Evolutionary conservation across 2,888 invertebrate species (phyloP).

Genomic region (Frankliniella intonsa): DNA sequence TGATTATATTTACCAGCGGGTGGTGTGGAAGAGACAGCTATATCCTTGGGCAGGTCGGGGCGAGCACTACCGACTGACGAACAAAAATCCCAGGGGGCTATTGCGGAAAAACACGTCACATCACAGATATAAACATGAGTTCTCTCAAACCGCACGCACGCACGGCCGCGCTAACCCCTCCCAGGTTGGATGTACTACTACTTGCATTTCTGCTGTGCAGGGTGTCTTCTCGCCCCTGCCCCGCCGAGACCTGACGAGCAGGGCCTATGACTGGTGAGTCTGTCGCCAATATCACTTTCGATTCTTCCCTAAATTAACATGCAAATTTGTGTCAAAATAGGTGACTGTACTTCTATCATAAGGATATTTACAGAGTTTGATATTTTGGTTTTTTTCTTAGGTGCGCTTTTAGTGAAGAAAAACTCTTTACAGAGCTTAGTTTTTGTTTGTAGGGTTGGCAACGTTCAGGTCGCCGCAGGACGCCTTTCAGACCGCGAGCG

Average conservation of each 20-base stretch:
- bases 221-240: neutral
- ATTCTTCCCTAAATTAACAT: no score
- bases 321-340: neutral
- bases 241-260: neutral
- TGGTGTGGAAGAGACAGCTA: neutral
- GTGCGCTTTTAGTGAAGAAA: no score
- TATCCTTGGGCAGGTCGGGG: neutral
- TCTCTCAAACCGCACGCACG: neutral
- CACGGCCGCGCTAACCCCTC: neutral
- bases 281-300: neutral
- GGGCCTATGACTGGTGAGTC: neutral
- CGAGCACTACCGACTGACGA: neutral
- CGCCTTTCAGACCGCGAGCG: neutral
- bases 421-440: no score
- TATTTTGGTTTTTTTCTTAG: no score
- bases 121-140: neutral
- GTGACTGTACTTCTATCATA: no score
- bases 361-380: neutral
- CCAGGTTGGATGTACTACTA: slow-evolving; percentile 18
- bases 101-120: neutral
- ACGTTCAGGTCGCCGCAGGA: neutral
- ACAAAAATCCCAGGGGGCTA: neutral
- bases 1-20: neutral
- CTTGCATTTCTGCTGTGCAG: slow-evolving; percentile 6
- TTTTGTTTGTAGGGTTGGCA: neutral